These are phyloP conservation scores for Spizella passerina DNA, from an alignment of 2,797 vertebrate genomes.

Conservation along the genomic window DNA sequence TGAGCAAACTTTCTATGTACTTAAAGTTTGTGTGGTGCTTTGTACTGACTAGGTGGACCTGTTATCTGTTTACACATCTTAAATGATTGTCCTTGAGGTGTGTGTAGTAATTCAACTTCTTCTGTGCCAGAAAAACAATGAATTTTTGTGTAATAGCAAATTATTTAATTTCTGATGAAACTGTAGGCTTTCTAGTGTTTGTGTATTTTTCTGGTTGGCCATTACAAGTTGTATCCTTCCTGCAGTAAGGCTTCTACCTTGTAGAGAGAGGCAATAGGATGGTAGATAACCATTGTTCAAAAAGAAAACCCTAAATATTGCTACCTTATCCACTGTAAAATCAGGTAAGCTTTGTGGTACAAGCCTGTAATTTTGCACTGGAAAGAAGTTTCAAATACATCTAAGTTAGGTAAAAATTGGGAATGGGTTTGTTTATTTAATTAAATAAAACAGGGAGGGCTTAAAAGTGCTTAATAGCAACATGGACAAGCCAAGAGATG, in stretches of 20 bases:
- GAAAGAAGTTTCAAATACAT: background rate
- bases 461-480: background rate
- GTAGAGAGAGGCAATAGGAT: constrained; percentile 54
- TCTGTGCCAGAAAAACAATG: constrained; percentile 17
- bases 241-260: constrained; percentile 27
- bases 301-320: constrained; percentile 69
- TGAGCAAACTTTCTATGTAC: constrained; percentile 71
- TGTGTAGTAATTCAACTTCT: constrained; percentile 31
- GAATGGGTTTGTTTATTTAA: background rate
- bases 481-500: background rate
- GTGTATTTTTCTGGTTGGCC: constrained; percentile 29
- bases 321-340: constrained; percentile 1
- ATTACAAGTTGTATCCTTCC: background rate
- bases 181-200: constrained; percentile 20
- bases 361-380: background rate
- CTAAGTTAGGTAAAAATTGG: background rate
- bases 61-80: constrained; percentile 4
- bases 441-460: background rate
- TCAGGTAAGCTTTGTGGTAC: background rate
- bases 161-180: constrained; percentile 37
- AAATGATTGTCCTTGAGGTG: background rate
- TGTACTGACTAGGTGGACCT: constrained; percentile 24
- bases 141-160: constrained; percentile 41
- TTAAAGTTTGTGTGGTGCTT: constrained; percentile 61
- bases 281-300: constrained; percentile 43